Conservation (phyloP, 2,888 invertebrate species). For the Trichogramma dendrolimi region DNA sequence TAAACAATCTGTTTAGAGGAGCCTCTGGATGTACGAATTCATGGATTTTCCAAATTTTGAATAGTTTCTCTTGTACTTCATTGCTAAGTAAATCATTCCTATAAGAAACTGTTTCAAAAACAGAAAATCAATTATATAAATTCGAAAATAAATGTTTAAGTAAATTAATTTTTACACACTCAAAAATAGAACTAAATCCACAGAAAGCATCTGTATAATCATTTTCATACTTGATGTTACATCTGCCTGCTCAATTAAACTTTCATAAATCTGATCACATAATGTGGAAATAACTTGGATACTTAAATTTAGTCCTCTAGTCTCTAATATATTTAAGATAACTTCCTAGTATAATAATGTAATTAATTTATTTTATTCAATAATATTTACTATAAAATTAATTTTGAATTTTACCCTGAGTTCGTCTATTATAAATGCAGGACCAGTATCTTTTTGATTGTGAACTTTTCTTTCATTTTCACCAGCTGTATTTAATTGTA, state of each 20-base stretch:
- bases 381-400: background rate
- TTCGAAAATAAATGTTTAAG: background rate
- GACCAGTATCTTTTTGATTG: constrained; percentile 36
- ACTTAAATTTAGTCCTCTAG: constrained; percentile 34
- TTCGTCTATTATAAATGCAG: constrained; percentile 37
- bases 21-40: constrained; percentile 34
- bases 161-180: constrained; percentile 34
- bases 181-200: constrained; percentile 45
- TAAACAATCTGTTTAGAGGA: constrained; percentile 41
- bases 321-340: constrained; percentile 44
- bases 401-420: constrained; percentile 36
- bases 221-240: constrained; percentile 36
- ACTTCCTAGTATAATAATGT: constrained; percentile 30
- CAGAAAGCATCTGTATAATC: constrained; percentile 39
- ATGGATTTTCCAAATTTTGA: constrained; percentile 42
- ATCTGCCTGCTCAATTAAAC: constrained; percentile 40
- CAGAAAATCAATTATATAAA: constrained; percentile 9
- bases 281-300: constrained; percentile 30
- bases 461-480: constrained; percentile 27
- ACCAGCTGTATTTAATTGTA: background rate
- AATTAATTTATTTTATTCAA: background rate
- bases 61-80: constrained; percentile 39
- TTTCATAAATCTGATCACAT: constrained; percentile 36
- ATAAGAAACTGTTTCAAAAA: constrained; percentile 37
- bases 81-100: constrained; percentile 37